Evolutionary conservation across 1,140 invertebrate genomes (phyloP).

Genomic region (Caenorhabditis tropicalis): DNA sequence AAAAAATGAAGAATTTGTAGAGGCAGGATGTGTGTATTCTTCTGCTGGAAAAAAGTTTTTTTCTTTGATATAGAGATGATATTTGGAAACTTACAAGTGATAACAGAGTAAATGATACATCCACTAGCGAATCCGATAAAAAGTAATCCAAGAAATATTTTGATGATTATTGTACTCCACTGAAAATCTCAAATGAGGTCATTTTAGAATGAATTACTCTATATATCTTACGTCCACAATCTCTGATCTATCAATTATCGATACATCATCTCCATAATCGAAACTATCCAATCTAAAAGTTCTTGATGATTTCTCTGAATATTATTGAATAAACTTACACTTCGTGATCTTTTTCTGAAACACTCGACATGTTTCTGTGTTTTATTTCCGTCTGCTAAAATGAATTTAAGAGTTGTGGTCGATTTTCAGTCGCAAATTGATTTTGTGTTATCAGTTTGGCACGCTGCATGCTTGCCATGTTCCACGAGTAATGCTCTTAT

Average conservation of each 20-base stretch:
- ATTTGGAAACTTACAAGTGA: not conserved
- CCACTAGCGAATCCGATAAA: constrained; percentile 15
- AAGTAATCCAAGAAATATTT: not conserved
- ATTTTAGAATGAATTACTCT: not conserved
- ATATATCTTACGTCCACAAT: constrained; percentile 10
- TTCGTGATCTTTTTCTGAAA: not conserved
- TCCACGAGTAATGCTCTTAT: constrained; percentile 35
- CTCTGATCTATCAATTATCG: constrained; percentile 25
- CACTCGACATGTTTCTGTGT: constrained; percentile 3
- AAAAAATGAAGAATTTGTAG: not conserved
- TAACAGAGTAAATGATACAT: constrained; percentile 18
- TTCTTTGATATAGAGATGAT: not conserved
- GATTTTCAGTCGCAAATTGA: constrained; percentile 37
- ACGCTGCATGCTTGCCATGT: not conserved
- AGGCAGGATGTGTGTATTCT: not conserved
- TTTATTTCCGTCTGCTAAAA: not conserved
- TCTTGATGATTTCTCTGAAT: not conserved
- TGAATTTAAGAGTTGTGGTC: not conserved
- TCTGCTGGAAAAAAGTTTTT: not conserved
- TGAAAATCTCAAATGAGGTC: not conserved
- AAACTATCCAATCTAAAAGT: constrained; percentile 12
- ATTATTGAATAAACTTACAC: too few species aligned
- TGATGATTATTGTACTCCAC: constrained; percentile 4
- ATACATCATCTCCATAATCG: constrained; percentile 7
- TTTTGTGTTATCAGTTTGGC: constrained; percentile 28